A percentile compares a stretch with the other conserved stretches of the same genome.
phyloP scores from a whole-genome alignment of 2,113 vertebrate genomes.

The Gambusia holbrooki region DNA sequence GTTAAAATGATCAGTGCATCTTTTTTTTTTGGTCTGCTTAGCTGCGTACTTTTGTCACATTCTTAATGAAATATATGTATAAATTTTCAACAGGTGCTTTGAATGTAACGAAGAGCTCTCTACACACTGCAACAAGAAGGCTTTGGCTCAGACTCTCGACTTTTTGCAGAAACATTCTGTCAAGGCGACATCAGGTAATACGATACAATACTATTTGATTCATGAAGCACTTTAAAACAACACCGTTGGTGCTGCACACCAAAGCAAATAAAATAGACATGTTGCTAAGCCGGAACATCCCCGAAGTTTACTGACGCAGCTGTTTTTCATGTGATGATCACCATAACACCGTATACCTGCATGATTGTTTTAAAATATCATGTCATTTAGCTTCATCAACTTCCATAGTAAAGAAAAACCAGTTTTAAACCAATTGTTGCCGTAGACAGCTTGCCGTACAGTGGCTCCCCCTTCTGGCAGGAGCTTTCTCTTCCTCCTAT shows the following conservation, averaged over 20 bases:
- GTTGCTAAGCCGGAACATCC: neutral
- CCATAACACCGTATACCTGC: neutral
- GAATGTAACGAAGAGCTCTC: constrained; percentile 96
- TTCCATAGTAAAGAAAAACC: too few relatives aligned
- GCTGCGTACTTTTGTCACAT: neutral
- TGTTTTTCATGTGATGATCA: constrained; percentile 18
- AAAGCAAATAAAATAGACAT: too few relatives aligned
- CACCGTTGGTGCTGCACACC: too few relatives aligned
- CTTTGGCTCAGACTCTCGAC: constrained; percentile 93
- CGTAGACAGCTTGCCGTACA: constrained; percentile 16
- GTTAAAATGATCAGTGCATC: neutral
- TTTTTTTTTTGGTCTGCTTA: neutral
- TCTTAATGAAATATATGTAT: neutral
- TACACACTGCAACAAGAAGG: constrained; percentile 95
- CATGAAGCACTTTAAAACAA: too few relatives aligned
- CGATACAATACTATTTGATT: too few relatives aligned
- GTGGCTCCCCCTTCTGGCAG: constrained; percentile 74
- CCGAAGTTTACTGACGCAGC: constrained; percentile 7
- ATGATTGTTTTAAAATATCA: too few relatives aligned
- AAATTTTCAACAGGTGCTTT: constrained; percentile 85
- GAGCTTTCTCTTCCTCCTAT: neutral
- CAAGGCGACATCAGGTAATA: constrained; percentile 90
- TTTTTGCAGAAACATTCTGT: constrained; percentile 94
- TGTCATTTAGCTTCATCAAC: too few relatives aligned
- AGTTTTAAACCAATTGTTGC: too few relatives aligned